Conservation (phyloP, 1,140 invertebrate genomes). For the Drosophila pectinifera region DNA sequence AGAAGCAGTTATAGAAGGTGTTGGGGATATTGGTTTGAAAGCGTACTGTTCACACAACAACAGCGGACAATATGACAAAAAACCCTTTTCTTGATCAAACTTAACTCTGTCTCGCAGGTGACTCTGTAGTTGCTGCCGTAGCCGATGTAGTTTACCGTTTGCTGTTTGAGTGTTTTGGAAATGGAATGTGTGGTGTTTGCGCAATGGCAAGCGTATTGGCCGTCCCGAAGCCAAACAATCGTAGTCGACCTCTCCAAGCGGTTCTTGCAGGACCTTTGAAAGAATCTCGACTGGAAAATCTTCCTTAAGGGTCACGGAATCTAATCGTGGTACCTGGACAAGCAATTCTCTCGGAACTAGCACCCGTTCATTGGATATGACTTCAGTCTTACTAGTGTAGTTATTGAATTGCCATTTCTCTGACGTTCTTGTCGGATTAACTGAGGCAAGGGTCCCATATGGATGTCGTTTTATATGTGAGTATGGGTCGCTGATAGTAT, state of each 20-base stretch:
- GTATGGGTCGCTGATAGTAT: conserved; percentile 80
- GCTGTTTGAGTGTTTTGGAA: conserved; percentile 87
- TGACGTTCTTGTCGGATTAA: conserved; percentile 47
- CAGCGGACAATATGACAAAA: conserved; percentile 56
- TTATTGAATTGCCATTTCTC: conserved; percentile 44
- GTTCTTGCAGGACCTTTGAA: conserved; percentile 84
- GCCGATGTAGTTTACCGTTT: conserved; percentile 69
- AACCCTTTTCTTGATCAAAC: conserved; percentile 31
- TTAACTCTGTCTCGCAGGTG: conserved; percentile 49
- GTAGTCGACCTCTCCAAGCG: conserved; percentile 66
- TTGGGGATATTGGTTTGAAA: conserved; percentile 81
- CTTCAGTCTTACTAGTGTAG: conserved; percentile 29
- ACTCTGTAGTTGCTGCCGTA: conserved; percentile 61
- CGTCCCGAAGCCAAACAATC: conserved; percentile 60
- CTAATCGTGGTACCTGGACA: conserved; percentile 52
- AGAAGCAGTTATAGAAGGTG: conserved; percentile 29
- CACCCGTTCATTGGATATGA: conserved; percentile 60
- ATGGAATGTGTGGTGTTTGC: conserved; percentile 89
- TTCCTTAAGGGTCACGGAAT: conserved; percentile 21
- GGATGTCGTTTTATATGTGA: conserved; percentile 69
- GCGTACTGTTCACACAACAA: conserved; percentile 68
- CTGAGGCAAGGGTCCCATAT: conserved; percentile 31
- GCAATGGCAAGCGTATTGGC: conserved; percentile 86
- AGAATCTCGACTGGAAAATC: conserved; percentile 69
- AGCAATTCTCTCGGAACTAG: conserved; percentile 65